Evolutionary conservation across 37 sponge, comb jelly and placozoan species (phyloP).

Genomic region (Aphrocallistes beatrix): DNA sequence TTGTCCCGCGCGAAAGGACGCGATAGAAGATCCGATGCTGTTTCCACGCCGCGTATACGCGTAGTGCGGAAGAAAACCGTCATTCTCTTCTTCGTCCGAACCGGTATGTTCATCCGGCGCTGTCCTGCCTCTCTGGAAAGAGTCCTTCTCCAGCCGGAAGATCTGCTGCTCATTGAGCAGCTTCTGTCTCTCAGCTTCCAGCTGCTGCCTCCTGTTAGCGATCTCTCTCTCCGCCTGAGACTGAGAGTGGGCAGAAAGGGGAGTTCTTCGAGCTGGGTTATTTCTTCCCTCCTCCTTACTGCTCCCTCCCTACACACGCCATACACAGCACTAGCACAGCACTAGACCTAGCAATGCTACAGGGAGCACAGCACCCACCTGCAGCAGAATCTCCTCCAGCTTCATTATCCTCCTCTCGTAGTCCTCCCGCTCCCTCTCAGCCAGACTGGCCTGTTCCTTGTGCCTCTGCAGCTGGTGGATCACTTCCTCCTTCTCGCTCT

Average conservation of each 20-base stretch:
- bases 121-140: neutral
- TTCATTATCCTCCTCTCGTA: conserved; percentile 25
- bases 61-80: neutral
- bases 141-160: neutral
- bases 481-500: conserved; percentile 28
- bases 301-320: neutral
- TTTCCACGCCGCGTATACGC: neutral
- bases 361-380: too few relatives aligned
- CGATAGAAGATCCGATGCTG: neutral
- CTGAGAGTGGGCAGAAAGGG: too few relatives aligned
- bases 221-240: neutral
- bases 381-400: conserved; percentile 21
- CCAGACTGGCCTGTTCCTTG: neutral
- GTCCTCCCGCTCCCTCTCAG: neutral
- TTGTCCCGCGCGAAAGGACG: neutral
- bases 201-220: neutral
- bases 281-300: too few relatives aligned
- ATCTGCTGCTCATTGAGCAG: neutral
- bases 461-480: neutral
- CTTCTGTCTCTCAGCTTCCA: neutral
- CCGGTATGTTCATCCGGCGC: neutral
- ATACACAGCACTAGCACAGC: neutral
- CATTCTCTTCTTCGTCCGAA: neutral
- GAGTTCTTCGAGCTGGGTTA: too few relatives aligned
- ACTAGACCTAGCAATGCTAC: too few relatives aligned